phyloP scores from a whole-genome alignment of 2,888 invertebrate species.

The Notodonta ziczac region DNA sequence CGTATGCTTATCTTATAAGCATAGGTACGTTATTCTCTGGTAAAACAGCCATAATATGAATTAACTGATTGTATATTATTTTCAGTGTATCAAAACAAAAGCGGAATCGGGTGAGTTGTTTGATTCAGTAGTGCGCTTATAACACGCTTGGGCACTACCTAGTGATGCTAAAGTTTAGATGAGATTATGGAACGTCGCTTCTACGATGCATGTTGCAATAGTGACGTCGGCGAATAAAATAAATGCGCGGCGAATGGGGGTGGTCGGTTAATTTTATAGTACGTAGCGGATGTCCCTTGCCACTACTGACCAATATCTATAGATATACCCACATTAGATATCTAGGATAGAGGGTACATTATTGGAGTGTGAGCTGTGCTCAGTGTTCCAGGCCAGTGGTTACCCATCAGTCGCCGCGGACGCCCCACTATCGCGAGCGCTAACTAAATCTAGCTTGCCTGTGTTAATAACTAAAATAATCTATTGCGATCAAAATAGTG shows the following conservation, averaged over 20 bases:
- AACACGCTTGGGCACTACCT: slow-evolving; percentile 45
- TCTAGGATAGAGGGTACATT: slow-evolving; percentile 44
- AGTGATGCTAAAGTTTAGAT: slow-evolving; percentile 14
- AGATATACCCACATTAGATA: slow-evolving; percentile 23
- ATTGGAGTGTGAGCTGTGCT: slow-evolving; percentile 64
- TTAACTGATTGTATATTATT: slow-evolving; percentile 64
- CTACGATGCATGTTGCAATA: slow-evolving; percentile 39
- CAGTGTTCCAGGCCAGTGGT: slow-evolving; percentile 78
- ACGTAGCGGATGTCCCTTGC: slow-evolving; percentile 30
- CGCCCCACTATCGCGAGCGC: slow-evolving; percentile 51
- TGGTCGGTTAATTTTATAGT: slow-evolving; percentile 10
- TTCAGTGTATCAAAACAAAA: slow-evolving; percentile 81
- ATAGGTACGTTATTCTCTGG: too few relatives aligned
- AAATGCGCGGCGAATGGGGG: slow-evolving; percentile 21
- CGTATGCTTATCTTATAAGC: too few relatives aligned
- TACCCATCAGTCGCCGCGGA: slow-evolving; percentile 67
- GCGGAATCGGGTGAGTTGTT: slow-evolving; percentile 75
- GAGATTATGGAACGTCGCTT: slow-evolving; percentile 29
- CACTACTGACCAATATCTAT: slow-evolving; percentile 41
- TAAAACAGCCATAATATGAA: too few relatives aligned
- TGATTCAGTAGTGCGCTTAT: slow-evolving; percentile 56
- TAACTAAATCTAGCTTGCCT: slow-evolving; percentile 45
- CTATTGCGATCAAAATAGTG: slow-evolving; percentile 32
- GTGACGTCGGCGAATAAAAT: slow-evolving; percentile 27
- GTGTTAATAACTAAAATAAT: slow-evolving; percentile 31